Percentiles rank a stretch among this genome's conserved stretches.
phyloP scores from a whole-genome alignment of 2,888 invertebrate species.

The Resseliella maxima region DNA sequence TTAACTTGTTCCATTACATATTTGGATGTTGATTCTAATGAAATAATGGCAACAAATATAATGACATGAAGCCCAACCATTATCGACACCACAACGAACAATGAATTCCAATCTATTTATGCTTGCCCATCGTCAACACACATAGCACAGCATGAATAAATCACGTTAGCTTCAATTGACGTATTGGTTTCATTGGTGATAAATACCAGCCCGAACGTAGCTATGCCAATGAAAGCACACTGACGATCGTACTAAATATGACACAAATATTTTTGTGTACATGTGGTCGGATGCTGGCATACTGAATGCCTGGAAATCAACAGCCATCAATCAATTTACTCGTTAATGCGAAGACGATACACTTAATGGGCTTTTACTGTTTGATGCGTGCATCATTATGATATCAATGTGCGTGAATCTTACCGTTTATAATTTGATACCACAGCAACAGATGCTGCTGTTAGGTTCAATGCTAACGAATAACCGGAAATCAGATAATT shows the following conservation, averaged over 20 bases:
- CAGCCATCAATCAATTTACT: constrained; percentile 24
- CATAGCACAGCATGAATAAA: not conserved
- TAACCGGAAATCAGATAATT: not conserved
- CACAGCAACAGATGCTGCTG: not conserved
- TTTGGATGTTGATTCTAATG: not conserved
- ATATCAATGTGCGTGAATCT: not conserved
- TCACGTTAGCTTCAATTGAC: not conserved
- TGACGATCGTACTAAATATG: not conserved
- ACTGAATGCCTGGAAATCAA: too few relatives aligned
- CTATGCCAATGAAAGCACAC: not conserved
- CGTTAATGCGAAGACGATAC: constrained; percentile 7
- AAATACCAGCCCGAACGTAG: not conserved
- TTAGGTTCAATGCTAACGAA: not conserved
- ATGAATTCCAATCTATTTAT: not conserved
- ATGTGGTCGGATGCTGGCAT: constrained; percentile 1
- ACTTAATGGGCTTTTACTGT: not conserved
- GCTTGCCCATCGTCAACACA: not conserved
- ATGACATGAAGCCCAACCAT: not conserved
- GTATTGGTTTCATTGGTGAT: constrained; percentile 2
- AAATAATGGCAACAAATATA: not conserved
- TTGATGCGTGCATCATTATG: not conserved
- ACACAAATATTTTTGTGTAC: not conserved
- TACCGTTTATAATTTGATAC: not conserved
- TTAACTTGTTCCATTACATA: not conserved
- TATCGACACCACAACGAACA: not conserved